A percentile compares a stretch with the other conserved stretches of the same genome.
These are phyloP conservation scores for Astyanax mexicanus DNA, from an alignment of 2,797 vertebrate genomes.

Conservation along the genomic window DNA sequence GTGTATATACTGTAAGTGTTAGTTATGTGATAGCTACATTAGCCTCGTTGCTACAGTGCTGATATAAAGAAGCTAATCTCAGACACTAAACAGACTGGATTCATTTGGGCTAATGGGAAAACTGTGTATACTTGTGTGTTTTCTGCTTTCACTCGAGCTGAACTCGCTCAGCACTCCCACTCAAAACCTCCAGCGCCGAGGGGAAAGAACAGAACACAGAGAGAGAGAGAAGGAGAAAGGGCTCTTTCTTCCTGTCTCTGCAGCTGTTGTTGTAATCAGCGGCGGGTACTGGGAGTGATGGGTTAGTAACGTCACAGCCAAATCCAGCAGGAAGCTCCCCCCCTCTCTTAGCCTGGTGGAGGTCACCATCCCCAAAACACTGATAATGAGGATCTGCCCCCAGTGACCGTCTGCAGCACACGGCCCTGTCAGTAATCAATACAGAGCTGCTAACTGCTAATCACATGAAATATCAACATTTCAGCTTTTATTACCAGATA, in stretches of 20 bases:
- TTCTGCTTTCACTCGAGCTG: background rate
- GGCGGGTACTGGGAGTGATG: constrained; percentile 6
- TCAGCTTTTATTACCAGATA: no score
- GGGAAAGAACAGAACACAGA: background rate
- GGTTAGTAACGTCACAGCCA: constrained; percentile 30
- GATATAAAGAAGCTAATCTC: background rate
- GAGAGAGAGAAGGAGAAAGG: constrained; percentile 12
- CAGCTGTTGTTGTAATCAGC: constrained; percentile 47
- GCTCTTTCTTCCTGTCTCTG: constrained; percentile 32
- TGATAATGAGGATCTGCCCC: constrained; percentile 17
- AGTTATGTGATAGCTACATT: no score
- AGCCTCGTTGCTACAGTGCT: no score
- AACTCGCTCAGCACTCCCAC: constrained; percentile 13
- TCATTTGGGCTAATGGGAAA: background rate
- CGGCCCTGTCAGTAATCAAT: no score
- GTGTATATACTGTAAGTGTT: no score
- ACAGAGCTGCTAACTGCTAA: no score
- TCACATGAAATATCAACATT: no score
- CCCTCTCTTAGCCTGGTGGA: constrained; percentile 10
- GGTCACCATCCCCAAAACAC: constrained; percentile 31
- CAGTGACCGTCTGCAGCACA: background rate
- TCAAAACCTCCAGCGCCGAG: constrained; percentile 6
- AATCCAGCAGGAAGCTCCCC: constrained; percentile 33
- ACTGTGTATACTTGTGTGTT: background rate
- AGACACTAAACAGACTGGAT: background rate